phyloP scores from a whole-genome alignment of 2,797 vertebrate species.

The Sciurus carolinensis region DNA sequence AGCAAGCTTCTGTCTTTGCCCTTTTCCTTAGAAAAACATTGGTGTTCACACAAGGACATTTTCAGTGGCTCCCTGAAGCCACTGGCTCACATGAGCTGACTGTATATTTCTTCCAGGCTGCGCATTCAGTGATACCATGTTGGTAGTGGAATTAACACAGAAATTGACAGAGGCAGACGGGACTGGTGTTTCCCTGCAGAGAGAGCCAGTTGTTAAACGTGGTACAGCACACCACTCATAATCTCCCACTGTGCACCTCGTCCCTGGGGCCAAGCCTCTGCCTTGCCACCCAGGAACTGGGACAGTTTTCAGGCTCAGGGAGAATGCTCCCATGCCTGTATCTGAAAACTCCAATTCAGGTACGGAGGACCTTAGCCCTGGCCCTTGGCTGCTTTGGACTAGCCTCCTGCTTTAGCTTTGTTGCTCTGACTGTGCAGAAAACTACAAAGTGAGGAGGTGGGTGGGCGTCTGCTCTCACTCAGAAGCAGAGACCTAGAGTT shows the following conservation, averaged over 20 bases:
- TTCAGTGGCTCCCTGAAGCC: background rate
- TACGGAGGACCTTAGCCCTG: background rate
- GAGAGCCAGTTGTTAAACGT: accelerated
- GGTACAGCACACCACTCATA: background rate
- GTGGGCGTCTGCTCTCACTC: background rate
- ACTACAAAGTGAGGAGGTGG: too few relatives aligned
- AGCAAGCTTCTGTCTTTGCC: background rate
- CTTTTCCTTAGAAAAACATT: background rate
- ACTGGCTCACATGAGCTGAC: accelerated
- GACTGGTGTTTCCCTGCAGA: background rate
- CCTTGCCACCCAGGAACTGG: background rate
- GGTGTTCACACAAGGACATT: accelerated
- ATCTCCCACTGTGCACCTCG: accelerated
- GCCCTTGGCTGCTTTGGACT: background rate
- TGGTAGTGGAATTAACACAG: background rate
- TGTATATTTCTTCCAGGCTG: accelerated
- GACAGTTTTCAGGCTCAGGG: background rate
- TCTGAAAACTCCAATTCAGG: background rate
- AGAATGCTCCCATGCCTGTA: background rate
- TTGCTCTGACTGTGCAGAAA: background rate
- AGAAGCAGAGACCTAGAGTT: background rate
- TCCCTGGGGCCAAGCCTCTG: too few relatives aligned
- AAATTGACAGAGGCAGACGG: background rate
- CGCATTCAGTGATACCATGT: accelerated
- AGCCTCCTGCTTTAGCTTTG: background rate